Evolutionary conservation across 2,113 vertebrate species (phyloP).

Genomic region (Alethe diademata): DNA sequence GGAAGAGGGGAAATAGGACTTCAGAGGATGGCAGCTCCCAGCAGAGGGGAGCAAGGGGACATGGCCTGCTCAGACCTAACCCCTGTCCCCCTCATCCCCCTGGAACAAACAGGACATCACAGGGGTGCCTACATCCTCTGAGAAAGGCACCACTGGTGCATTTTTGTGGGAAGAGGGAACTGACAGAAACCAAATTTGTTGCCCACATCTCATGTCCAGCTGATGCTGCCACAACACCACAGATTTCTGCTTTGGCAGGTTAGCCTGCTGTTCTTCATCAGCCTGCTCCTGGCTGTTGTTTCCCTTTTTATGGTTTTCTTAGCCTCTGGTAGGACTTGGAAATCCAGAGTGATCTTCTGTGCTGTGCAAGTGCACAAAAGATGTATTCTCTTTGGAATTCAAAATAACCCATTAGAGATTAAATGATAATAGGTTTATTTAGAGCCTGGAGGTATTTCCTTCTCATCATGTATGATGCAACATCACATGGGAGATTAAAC

Average conservation of each 20-base stretch:
- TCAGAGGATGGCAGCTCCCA: background rate
- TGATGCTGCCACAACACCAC: background rate
- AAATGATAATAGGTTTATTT: constrained; percentile 63
- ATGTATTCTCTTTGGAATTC: background rate
- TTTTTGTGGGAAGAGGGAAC: background rate
- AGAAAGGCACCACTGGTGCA: background rate
- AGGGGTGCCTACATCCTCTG: background rate
- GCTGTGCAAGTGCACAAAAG: background rate
- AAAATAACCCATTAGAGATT: constrained; percentile 28
- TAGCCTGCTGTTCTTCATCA: background rate
- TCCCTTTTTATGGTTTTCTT: background rate
- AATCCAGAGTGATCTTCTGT: background rate
- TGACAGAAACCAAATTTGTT: background rate
- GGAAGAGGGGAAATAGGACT: background rate
- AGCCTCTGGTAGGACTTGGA: background rate
- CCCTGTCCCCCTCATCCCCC: accelerated
- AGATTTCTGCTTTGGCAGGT: background rate
- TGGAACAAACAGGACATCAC: background rate
- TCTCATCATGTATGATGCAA: constrained; percentile 28
- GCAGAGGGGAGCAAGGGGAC: accelerated
- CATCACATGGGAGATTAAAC: constrained; percentile 44
- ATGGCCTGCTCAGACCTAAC: background rate
- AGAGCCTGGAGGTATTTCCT: constrained; percentile 33
- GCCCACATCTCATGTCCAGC: accelerated
- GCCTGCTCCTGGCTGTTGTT: background rate